Evolutionary conservation across 1,140 invertebrate genomes (phyloP).

Genomic region (Lepidostoma basale): DNA sequence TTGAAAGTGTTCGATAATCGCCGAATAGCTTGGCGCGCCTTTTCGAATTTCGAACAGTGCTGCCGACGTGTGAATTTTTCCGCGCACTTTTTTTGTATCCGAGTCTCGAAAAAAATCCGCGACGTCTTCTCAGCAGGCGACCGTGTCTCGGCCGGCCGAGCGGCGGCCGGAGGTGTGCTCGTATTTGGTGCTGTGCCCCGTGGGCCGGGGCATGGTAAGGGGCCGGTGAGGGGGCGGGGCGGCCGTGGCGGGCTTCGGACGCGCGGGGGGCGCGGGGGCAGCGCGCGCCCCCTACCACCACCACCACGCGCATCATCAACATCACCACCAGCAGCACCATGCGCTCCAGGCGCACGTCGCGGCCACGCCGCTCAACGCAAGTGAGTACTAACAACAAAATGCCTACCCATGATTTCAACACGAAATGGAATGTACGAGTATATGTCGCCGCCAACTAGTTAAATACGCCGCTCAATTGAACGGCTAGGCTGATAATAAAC

Average conservation of each 20-base stretch:
- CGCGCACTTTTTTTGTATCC: background rate
- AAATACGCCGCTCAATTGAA: too few relatives aligned
- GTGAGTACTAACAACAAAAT: constrained; percentile 54
- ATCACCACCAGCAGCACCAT: constrained; percentile 47
- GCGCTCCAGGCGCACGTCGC: constrained; percentile 56
- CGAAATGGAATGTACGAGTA: too few relatives aligned
- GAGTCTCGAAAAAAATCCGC: constrained; percentile 3
- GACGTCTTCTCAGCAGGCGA: constrained; percentile 3
- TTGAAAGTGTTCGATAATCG: too few relatives aligned
- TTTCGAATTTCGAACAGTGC: background rate
- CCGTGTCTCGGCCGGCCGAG: background rate
- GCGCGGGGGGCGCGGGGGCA: constrained; percentile 24
- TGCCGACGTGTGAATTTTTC: too few relatives aligned
- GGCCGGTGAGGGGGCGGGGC: background rate
- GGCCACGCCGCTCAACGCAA: constrained; percentile 58
- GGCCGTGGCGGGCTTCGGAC: constrained; percentile 21
- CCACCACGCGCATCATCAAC: constrained; percentile 27
- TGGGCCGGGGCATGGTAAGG: background rate
- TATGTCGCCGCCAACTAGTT: too few relatives aligned
- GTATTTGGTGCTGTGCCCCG: constrained; percentile 13
- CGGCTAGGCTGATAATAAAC: too few relatives aligned
- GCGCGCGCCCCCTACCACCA: constrained; percentile 48
- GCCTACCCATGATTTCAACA: background rate
- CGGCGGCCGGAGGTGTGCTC: background rate
- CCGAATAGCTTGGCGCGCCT: too few relatives aligned